Base-by-base conservation (phyloP, 2,113 vertebrate species). In the Ursus arctos region DNA sequence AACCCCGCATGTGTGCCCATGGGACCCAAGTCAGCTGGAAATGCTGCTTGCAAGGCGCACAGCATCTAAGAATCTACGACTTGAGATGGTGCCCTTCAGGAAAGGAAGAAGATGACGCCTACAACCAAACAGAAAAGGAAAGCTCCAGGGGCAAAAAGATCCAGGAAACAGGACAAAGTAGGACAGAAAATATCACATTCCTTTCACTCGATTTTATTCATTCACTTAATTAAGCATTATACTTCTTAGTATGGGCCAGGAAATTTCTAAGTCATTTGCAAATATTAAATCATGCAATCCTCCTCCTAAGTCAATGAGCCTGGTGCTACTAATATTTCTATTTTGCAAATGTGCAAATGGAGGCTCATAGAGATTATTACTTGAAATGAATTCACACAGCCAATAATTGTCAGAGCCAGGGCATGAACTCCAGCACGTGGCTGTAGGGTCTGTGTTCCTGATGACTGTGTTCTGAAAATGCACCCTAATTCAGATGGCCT, bases 201-300 rank as follows among this genome's bases (percentile, higher is more conserved):
- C 4, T 79, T 92, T 47, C 53, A 40, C 69, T 94, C 57, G 82
- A 19, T 59, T 88, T 88, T 36, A 65, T 94, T 74, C 69, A n/a
- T 84, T 91, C 72, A 95, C 86, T 92, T 85, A 96, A 84, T 40
- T 86, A 86, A 92, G 33, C 36, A 90, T 91, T 84, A 10, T 22
- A 49, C 10, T 90, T 95, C 43, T 65, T 77, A 87, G 26, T 55
- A 76, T 18, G 19, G n/a, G 19, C 69, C 55, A 51, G 59, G n/a
- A 90, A 76, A 28, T 94, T n/a, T 82, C 51, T 81, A 88, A 43
- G 47, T 92, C 88, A 59, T 86, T 82, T 94, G 55, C 15, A 92
- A 88, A 88, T 92, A 36, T 94, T 83, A 92, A 74, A 83, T 97
- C 71, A 94, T 49, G 8, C 82, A 63, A 85, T n/a, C 36, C 22